Conservation (phyloP, 2,888 invertebrate species). For the Monopis laevigella region DNA sequence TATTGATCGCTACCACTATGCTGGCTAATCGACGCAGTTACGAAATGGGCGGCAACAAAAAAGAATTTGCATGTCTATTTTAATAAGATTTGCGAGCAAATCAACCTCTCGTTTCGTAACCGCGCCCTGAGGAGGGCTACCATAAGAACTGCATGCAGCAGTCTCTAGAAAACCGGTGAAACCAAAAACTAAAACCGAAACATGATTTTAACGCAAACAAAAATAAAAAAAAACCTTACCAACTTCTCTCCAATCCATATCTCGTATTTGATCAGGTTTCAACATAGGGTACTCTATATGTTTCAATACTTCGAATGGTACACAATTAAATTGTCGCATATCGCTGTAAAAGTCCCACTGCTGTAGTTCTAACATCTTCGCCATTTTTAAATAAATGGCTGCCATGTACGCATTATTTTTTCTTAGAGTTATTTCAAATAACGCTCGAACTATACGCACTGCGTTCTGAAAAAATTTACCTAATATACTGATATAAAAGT, state of each 20-base stretch:
- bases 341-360: constrained; percentile 90
- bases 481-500: too few species aligned
- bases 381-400: constrained; percentile 82
- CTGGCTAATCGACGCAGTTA: too few species aligned
- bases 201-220: background rate
- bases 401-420: constrained; percentile 92
- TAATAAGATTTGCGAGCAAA: too few species aligned
- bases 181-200: too few species aligned
- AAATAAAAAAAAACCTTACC: constrained; percentile 54
- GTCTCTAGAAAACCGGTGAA: too few species aligned
- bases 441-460: constrained; percentile 86
- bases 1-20: too few species aligned
- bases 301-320: constrained; percentile 80
- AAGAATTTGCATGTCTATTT: too few species aligned
- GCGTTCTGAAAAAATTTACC: constrained; percentile 85
- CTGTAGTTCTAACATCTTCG: constrained; percentile 93
- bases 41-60: too few species aligned
- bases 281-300: constrained; percentile 84
- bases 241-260: constrained; percentile 89
- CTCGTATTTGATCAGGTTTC: constrained; percentile 79
- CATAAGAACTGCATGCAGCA: too few species aligned
- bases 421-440: constrained; percentile 93
- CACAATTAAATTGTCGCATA: constrained; percentile 82
- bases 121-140: too few species aligned
- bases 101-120: too few species aligned